Percentiles rank a stretch among this genome's conserved stretches.
These are phyloP conservation scores for Tachyglossus aculeatus DNA, from an alignment of 2,797 vertebrate species.

Conservation along the genomic window DNA sequence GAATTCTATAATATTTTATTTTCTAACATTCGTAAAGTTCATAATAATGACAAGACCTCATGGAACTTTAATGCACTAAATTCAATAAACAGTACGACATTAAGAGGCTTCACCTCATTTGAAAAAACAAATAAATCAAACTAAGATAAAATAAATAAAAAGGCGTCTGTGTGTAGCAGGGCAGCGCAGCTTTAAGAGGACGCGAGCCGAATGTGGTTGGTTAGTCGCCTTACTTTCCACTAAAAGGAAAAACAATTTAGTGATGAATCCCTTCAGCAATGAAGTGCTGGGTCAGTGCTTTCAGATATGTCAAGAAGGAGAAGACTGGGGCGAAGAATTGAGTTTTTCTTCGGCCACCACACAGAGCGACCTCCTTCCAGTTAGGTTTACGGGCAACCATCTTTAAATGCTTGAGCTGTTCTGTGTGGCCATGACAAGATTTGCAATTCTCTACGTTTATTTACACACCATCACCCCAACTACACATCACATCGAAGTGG, in stretches of 20 bases:
- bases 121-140: constrained; percentile 71
- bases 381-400: constrained; percentile 89
- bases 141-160: constrained; percentile 59
- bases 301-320: constrained; percentile 77
- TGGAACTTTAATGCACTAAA: constrained; percentile 75
- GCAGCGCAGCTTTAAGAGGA: constrained; percentile 62
- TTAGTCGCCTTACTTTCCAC: constrained; percentile 72
- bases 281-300: constrained; percentile 78
- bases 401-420: constrained; percentile 91
- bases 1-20: constrained; percentile 82
- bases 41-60: constrained; percentile 73
- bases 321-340: constrained; percentile 56
- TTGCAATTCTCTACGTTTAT: constrained; percentile 89
- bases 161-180: constrained; percentile 23
- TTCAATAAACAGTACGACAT: constrained; percentile 69
- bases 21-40: constrained; percentile 80
- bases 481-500: constrained; percentile 85
- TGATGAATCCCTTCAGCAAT: constrained; percentile 80
- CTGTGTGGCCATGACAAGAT: constrained; percentile 83
- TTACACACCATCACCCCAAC: constrained; percentile 94
- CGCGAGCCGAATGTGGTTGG: constrained; percentile 54
- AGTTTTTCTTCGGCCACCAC: constrained; percentile 75
- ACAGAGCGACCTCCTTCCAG: constrained; percentile 80
- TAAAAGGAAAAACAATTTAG: constrained; percentile 71
- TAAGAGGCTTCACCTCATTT: constrained; percentile 64